Percentiles rank a stretch among this genome's conserved stretches.
phyloP scores from a whole-genome alignment of 2,797 vertebrate species.

The Toxotes lorentzi region DNA sequence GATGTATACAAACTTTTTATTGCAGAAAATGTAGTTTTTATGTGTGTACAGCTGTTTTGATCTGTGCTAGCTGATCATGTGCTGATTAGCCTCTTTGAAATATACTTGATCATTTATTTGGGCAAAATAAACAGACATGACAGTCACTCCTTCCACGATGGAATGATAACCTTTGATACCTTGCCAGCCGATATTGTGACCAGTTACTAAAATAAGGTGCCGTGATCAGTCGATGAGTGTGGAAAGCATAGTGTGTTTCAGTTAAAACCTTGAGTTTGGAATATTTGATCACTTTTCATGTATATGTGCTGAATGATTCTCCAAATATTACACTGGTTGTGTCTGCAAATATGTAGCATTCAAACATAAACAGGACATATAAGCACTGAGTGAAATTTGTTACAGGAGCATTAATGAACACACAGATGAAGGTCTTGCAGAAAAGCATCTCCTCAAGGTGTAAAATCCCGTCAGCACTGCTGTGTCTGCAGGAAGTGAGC shows the following conservation, averaged over 20 bases:
- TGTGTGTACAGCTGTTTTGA: too few species aligned
- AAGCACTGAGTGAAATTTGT: neutral
- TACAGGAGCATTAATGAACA: neutral
- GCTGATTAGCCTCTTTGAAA: too few species aligned
- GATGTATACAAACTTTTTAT: too few species aligned
- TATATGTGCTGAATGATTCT: neutral
- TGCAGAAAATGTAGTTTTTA: too few species aligned
- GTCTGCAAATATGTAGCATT: neutral
- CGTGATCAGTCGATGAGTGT: neutral
- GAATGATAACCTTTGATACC: too few species aligned
- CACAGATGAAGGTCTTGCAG: conserved; percentile 4
- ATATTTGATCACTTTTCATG: neutral
- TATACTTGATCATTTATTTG: too few species aligned
- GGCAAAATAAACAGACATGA: too few species aligned
- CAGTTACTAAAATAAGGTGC: neutral
- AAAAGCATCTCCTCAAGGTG: conserved; percentile 7
- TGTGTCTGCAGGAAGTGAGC: conserved; percentile 48
- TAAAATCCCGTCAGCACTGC: conserved; percentile 5
- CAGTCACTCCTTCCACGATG: neutral
- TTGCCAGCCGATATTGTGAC: neutral
- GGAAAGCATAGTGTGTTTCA: neutral
- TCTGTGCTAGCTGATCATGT: too few species aligned
- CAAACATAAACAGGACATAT: conserved; percentile 1
- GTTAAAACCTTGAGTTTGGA: neutral
- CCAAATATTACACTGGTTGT: neutral